Evolutionary conservation across 2,113 vertebrate species (phyloP).

Genomic region (Mugil cephalus): DNA sequence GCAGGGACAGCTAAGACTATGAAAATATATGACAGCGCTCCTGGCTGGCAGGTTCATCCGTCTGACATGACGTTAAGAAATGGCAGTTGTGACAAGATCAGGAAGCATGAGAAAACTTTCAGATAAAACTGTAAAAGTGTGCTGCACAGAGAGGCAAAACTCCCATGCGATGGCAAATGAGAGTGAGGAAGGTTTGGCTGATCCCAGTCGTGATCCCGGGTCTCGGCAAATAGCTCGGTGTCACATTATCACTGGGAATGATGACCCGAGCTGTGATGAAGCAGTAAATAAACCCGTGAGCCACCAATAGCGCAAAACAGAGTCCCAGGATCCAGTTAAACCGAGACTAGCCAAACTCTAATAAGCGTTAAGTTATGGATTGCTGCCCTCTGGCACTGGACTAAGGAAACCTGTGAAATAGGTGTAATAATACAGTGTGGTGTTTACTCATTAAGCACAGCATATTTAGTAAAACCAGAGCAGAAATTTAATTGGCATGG

Average conservation of each 20-base stretch:
- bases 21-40: no score
- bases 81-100: background rate
- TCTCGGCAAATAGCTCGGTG: background rate
- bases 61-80: background rate
- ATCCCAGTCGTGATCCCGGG: background rate
- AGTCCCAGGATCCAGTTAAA: background rate
- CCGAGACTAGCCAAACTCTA: background rate
- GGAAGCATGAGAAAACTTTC: background rate
- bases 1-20: no score
- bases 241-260: background rate
- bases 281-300: background rate
- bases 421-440: conserved; percentile 29
- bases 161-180: background rate
- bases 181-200: background rate
- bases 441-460: conserved; percentile 46
- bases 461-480: conserved; percentile 56
- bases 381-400: conserved; percentile 21
- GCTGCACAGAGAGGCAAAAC: background rate
- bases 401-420: conserved; percentile 22
- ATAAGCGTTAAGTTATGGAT: conserved; percentile 28
- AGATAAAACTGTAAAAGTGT: background rate
- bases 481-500: conserved; percentile 54
- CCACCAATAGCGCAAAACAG: background rate
- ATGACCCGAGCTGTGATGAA: background rate
- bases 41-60: no score